These are phyloP conservation scores for Bos taurus DNA, from an alignment of 2,113 vertebrate species.

Conservation along the genomic window ARS-UCD2.0 NC_037331.1:12023501-12024000, in stretches of 20 bases:
- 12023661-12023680: background rate
- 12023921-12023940: background rate
- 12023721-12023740: background rate
- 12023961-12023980: background rate
- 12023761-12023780: background rate
- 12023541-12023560: background rate
- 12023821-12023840: conserved; percentile 19
- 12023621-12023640: background rate
- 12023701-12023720: background rate
- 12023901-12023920: background rate
- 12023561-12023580: background rate
- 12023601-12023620: background rate
- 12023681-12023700: background rate
- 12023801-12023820: background rate
- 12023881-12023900: background rate
- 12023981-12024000: background rate
- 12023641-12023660: background rate
- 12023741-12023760: background rate
- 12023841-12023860: background rate
- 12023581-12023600: background rate
- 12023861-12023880: background rate
- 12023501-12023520: background rate
- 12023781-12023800: background rate
- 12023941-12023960: background rate
- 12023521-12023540: background rate